These are phyloP conservation scores for Agonum fuliginosum DNA, from an alignment of 2,888 invertebrate species.

Conservation along the genomic window DNA sequence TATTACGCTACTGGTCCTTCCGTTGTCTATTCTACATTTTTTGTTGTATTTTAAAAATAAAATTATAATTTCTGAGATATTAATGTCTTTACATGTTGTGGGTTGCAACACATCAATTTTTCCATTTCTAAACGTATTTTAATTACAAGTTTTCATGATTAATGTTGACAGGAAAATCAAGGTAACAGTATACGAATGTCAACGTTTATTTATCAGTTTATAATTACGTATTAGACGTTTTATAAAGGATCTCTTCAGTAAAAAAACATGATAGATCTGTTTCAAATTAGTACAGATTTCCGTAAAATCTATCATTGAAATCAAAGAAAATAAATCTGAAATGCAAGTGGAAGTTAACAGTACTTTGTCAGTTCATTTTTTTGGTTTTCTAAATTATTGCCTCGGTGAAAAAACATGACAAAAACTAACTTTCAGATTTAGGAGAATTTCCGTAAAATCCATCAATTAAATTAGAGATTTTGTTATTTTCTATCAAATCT, in stretches of 20 bases:
- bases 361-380: not conserved
- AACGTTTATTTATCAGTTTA: not conserved
- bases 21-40: too few relatives aligned
- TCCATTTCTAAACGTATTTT: constrained; percentile 17
- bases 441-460: not conserved
- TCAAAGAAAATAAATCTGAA: not conserved
- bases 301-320: not conserved
- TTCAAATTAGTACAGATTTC: constrained; percentile 8
- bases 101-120: too few relatives aligned
- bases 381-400: not conserved
- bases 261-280: not conserved
- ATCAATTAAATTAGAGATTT: constrained; percentile 5
- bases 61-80: too few relatives aligned
- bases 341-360: too few relatives aligned
- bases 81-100: too few relatives aligned
- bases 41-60: too few relatives aligned
- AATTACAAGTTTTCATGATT: constrained; percentile 27
- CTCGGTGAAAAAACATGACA: not conserved
- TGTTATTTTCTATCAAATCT: not conserved
- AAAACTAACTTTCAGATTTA: not conserved
- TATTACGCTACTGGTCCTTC: too few relatives aligned
- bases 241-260: not conserved
- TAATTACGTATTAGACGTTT: not conserved
- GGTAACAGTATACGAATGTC: constrained; percentile 11
- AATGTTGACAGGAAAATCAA: constrained; percentile 31